Base-by-base conservation (phyloP, 2,888 invertebrate species). In the Sphaerophoria rueppellii region DNA sequence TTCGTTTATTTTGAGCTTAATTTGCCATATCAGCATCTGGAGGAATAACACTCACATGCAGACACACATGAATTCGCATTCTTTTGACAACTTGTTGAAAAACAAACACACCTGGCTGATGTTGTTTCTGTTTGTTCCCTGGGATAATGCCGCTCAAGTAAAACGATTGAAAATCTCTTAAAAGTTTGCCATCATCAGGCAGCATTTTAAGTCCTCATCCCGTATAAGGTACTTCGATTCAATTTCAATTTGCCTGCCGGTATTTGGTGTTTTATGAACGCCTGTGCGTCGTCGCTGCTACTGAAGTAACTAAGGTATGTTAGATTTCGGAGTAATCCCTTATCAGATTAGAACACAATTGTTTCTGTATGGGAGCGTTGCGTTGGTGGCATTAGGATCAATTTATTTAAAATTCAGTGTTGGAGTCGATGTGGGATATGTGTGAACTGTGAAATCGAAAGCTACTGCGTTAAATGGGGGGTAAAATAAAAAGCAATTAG, bases 261-360 rank as follows among this genome's bases (percentile, higher is more conserved):
- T 24, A 24, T 24, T 24, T 24, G 24, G 24, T 24, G 24, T 2
- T 24, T 24, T 24, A 24, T 24, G 24, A 24, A 24, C 2, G 24
- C 24, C 24, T 24, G 24, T 24, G 24, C 24, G 24, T 24, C 24
- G 24, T 24, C 24, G 24, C 24, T 24, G 24, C 24, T 2, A 2
- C 24, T 24, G 24, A 2, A 24, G 24, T 24, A 24, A 24, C 24
- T 24, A 24, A 24, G 1, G 24, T 4, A 16, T n/a, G n/a, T n/a
- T n/a, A n/a, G n/a, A n/a, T n/a, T n/a, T 11, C 11, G 4, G 6
- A 7, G 12, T 65, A 52, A 65, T 52, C 65, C 50, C 37, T 52
- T 65, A 65, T 65, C 65, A 52, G 65, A 65, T 65, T 65, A 65
- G 16, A 52, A 37, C 50, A 52, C 65, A 50, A 52, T 65, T 65